Base-by-base conservation (phyloP, 2,888 invertebrate genomes). In the Oscheius sp. region DNA sequence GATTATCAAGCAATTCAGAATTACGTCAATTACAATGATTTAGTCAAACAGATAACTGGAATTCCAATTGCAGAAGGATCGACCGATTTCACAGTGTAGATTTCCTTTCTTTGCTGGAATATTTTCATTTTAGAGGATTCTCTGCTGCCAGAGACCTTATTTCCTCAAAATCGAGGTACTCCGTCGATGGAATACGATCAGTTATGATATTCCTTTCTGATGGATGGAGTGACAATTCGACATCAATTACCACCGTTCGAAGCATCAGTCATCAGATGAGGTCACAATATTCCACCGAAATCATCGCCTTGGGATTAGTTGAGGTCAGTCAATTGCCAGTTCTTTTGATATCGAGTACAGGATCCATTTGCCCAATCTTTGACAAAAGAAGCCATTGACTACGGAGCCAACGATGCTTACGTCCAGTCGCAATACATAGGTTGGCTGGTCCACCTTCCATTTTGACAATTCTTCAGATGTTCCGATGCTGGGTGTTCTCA, bases 341-440 rank as follows among this genome's bases (percentile, higher is more conserved):
- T n/a, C n/a, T n/a, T n/a, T n/a, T n/a, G n/a, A n/a, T n/a, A 29
- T 27, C 9, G n/a, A 16, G 21, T 58, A n/a, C 29, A 58, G 58
- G 43, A 41, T 6, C 21, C 21, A 9, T 9, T 0, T n/a, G 27
- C 7, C 12, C 23, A 55, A 16, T 18, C 12, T 25, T n/a, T 72
- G 27, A 72, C 72, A 12, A 63, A 72, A 27, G 29, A 72, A 46
- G 72, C 72, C 25, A 72, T 72, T 12, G 72, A 72, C n/a, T 72
- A 49, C 43, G 61, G 27, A 41, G 63, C 72, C 18, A 29, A 29
- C 25, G 72, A 72, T 46, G 18, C 21, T 9, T 72, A 46, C 25
- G 63, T 72, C 13, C 29, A 27, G n/a, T 72, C 72, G 3, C 53
- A 61, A 21, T 72, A 35, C 23, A 59, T 72, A 21, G 45, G 69